Conservation (phyloP, 2,888 invertebrate species). For the Tortrix viridana region DNA sequence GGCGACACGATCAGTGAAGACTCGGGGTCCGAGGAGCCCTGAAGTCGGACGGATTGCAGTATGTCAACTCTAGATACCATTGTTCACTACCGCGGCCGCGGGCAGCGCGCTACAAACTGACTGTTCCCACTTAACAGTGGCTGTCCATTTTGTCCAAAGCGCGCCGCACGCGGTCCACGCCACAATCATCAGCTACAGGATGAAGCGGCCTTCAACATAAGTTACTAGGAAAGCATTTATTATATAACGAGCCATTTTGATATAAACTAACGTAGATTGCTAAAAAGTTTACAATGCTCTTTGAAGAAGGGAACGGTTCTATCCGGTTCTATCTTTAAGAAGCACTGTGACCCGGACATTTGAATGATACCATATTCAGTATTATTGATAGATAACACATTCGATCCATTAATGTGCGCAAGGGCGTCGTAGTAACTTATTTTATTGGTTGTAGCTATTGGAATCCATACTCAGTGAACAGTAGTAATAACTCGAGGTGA, state of each 20-base stretch:
- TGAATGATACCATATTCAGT: no score
- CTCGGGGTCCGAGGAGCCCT: constrained; percentile 73
- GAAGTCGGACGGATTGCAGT: constrained; percentile 68
- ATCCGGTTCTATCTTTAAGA: no score
- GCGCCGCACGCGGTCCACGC: neutral
- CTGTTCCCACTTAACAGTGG: neutral
- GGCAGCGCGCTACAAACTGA: neutral
- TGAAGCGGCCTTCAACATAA: constrained; percentile 11
- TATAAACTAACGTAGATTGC: neutral
- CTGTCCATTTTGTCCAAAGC: constrained; percentile 2
- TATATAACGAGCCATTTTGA: neutral
- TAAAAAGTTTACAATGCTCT: neutral
- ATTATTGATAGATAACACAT: no score
- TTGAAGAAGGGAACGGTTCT: neutral
- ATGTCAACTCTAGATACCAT: constrained; percentile 82
- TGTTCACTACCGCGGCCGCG: constrained; percentile 48
- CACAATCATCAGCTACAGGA: constrained; percentile 2
- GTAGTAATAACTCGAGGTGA: neutral
- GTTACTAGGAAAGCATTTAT: constrained; percentile 4
- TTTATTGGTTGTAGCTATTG: constrained; percentile 5
- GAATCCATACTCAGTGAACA: constrained; percentile 2
- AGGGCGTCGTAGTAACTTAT: constrained; percentile 9
- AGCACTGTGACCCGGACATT: no score
- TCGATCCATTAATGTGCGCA: no score
- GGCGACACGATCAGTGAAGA: constrained; percentile 81